Evolutionary conservation across 2,888 invertebrate genomes (phyloP).

Genomic region (Anarsia innoxiella): DNA sequence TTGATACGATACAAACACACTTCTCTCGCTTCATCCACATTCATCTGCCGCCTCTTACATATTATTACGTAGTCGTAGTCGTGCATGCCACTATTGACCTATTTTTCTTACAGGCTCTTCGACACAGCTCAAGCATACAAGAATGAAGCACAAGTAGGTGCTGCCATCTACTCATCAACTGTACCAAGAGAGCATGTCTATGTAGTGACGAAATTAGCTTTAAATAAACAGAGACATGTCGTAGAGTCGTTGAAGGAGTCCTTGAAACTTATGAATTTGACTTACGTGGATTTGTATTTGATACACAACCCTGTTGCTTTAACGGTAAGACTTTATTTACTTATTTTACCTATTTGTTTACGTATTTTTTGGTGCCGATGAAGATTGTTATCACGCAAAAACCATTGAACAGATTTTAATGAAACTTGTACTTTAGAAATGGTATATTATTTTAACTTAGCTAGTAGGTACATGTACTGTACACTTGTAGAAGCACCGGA

Average conservation of each 20-base stretch:
- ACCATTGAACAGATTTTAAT: no score
- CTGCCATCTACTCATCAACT: slow-evolving; percentile 32
- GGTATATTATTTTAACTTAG: no score
- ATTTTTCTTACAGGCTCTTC: slow-evolving; percentile 32
- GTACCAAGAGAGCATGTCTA: slow-evolving; percentile 46
- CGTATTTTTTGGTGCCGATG: background rate
- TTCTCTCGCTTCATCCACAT: no score
- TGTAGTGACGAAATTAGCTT: slow-evolving; percentile 56
- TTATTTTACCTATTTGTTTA: background rate
- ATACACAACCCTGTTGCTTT: slow-evolving; percentile 68
- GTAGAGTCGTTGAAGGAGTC: slow-evolving; percentile 44
- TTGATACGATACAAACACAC: no score
- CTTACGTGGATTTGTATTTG: slow-evolving; percentile 72
- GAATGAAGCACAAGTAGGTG: slow-evolving; percentile 47
- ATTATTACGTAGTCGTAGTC: no score
- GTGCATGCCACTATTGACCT: no score
- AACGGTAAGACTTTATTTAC: slow-evolving; percentile 31
- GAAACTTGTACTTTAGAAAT: no score
- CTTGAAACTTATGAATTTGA: slow-evolving; percentile 59
- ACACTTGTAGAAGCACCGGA: no score
- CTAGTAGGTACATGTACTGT: no score
- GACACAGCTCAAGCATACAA: slow-evolving; percentile 49
- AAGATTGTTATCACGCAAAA: no score
- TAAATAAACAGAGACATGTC: slow-evolving; percentile 41
- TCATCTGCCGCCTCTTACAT: no score